Evolutionary conservation across 2,113 vertebrate species (phyloP), one percentile per base, ranked within the genome.

Genomic region (Buteo buteo): DNA sequence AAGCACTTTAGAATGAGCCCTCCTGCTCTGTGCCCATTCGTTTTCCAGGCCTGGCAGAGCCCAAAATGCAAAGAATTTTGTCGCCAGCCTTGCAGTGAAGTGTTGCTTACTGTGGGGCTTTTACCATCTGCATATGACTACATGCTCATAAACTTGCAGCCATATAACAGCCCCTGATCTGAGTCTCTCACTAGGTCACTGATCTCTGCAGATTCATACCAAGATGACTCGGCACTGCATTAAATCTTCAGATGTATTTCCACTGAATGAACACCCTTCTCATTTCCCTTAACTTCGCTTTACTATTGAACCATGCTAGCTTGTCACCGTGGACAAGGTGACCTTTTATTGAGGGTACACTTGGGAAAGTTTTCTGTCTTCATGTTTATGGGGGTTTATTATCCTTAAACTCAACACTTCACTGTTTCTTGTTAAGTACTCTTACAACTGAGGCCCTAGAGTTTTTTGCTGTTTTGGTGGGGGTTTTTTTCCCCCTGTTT

Each of bases 301-400:
- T 77, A 20, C 21, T 71, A 10, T 58, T 0, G 0, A 89, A 44
- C 7, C 0, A 0, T 93, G 38, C 28, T 34, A 86, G 14, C n/a
- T 47, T 79, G 31, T 61, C 36, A 47, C 34, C 29, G 28, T 40
- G 61, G 28, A 58, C 25, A 64, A 82, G 52, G 76, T 77, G 67
- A 89, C 54, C 8, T 72, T 91, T 72, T 24, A 59, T 22, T 55
- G 36, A 86, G 45, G 11, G 22, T 25, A 38, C 29, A n/a, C 16
- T 59, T 69, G 19, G 13, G 19, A 67, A 74, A 54, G 11, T 76
- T 86, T 82, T 55, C 13, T 67, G 9, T 79, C 26, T 36, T 61
- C 18, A 15, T 62, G 7, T 49, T 88, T 65, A 17, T 0, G 4
- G 24, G 10, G 11, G 20, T 54, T 67, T 71, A 59, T 54, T 64